phyloP scores from a whole-genome alignment of 2,113 vertebrate species.

The Butastur rufipennis region DNA sequence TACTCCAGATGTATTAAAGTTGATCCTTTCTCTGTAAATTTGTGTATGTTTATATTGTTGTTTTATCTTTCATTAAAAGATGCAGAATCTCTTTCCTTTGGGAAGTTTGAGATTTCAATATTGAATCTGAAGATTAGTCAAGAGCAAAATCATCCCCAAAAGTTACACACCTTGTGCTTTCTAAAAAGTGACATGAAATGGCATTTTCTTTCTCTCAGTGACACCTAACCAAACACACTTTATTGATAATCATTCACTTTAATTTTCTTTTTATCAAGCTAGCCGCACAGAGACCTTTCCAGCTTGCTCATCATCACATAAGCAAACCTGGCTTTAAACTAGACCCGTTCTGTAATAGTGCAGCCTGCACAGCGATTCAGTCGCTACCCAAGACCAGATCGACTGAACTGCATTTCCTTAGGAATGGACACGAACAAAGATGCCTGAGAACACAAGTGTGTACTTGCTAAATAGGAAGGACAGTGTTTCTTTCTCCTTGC shows the following conservation, averaged over 20 bases:
- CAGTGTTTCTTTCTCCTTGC: background rate
- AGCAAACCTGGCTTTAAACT: background rate
- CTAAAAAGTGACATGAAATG: conserved; percentile 38
- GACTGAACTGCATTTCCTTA: background rate
- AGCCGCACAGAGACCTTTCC: conserved; percentile 39
- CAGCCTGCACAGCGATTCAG: background rate
- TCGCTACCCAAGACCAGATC: fast-evolving
- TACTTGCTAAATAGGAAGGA: background rate
- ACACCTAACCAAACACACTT: conserved; percentile 38
- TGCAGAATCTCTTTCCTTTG: conserved; percentile 76
- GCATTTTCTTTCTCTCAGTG: conserved; percentile 66
- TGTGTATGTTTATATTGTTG: conserved; percentile 84
- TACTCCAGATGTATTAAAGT: conserved; percentile 92
- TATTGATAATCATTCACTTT: conserved; percentile 28
- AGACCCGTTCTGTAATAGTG: fast-evolving
- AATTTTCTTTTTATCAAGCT: conserved; percentile 40
- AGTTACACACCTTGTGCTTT: conserved; percentile 10
- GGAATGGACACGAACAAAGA: background rate
- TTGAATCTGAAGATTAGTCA: conserved; percentile 20
- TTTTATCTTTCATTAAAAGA: conserved; percentile 85
- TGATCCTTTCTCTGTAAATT: conserved; percentile 89
- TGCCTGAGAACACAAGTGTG: background rate
- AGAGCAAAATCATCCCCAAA: conserved; percentile 14
- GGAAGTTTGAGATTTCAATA: conserved; percentile 64
- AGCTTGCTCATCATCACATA: background rate